Conservation (phyloP, 2,888 invertebrate genomes). For the Dryomyza anilis region DNA sequence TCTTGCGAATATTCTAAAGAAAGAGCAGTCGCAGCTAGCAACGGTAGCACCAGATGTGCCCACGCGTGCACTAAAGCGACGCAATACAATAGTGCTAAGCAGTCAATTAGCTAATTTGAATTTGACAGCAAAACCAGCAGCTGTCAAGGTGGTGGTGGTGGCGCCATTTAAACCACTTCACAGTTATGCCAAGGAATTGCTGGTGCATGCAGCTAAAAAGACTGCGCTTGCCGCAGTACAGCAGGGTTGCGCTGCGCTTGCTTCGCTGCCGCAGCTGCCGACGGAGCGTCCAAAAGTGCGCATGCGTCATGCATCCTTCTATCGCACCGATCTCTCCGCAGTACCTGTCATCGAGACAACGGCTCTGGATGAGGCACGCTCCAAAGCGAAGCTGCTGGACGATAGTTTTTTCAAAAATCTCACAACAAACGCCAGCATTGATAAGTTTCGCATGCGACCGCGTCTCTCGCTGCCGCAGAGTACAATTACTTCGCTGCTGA, state of each 20-base stretch:
- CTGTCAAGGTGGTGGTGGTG: constrained; percentile 26
- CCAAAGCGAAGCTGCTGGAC: constrained; percentile 41
- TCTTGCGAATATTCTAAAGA: constrained; percentile 66
- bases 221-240: constrained; percentile 40
- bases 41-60: constrained; percentile 28
- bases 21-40: constrained; percentile 39
- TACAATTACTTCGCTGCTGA: constrained; percentile 48
- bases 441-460: constrained; percentile 44
- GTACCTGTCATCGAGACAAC: constrained; percentile 39
- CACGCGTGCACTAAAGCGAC: constrained; percentile 44
- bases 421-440: constrained; percentile 47
- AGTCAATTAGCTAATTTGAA: constrained; percentile 19
- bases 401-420: constrained; percentile 56
- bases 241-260: constrained; percentile 51
- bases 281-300: constrained; percentile 56
- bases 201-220: constrained; percentile 21
- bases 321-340: constrained; percentile 33
- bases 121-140: constrained; percentile 14
- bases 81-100: constrained; percentile 31
- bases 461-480: constrained; percentile 41
- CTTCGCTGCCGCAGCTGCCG: constrained; percentile 56
- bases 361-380: constrained; percentile 41
- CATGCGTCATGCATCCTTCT: constrained; percentile 45
- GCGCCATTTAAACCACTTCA: constrained; percentile 27
- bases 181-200: constrained; percentile 16